Percentiles rank a stretch among this genome's conserved stretches.
These are phyloP conservation scores for Bicyclus anynana DNA, from an alignment of 1,140 invertebrate genomes.

Conservation along the genomic window DNA sequence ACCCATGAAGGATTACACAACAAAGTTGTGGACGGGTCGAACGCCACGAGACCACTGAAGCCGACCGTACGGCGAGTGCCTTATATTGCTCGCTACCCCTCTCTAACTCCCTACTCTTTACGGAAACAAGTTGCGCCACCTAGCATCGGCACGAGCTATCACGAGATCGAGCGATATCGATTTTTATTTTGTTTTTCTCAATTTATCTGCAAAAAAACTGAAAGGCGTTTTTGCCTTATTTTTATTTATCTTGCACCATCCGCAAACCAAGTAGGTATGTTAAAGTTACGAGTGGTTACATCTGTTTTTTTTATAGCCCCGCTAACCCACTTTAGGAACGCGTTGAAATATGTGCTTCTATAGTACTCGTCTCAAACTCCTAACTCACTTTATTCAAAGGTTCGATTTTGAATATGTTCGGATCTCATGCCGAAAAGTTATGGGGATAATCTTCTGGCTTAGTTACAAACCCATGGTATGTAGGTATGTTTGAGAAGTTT, in stretches of 20 bases:
- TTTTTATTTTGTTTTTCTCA: no score
- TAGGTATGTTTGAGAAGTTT: neutral
- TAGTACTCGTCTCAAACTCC: neutral
- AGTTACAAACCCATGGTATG: neutral
- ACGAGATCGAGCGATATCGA: no score
- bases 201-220: no score
- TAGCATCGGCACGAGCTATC: no score
- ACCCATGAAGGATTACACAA: no score
- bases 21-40: no score
- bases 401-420: neutral
- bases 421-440: neutral
- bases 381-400: slow-evolving; percentile 5
- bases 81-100: no score
- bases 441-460: neutral
- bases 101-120: no score
- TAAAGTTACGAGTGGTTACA: neutral
- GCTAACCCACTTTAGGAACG: slow-evolving; percentile 2
- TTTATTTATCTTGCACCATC: neutral
- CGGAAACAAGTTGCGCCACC: no score
- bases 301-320: neutral
- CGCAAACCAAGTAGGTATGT: neutral
- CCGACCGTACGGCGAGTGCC: no score
- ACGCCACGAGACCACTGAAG: no score
- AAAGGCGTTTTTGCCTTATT: no score
- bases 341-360: neutral